Evolutionary conservation across 2,113 vertebrate genomes (phyloP), one percentile per base, ranked within the genome.

Genomic region (Leptobrachium leishanense): DNA sequence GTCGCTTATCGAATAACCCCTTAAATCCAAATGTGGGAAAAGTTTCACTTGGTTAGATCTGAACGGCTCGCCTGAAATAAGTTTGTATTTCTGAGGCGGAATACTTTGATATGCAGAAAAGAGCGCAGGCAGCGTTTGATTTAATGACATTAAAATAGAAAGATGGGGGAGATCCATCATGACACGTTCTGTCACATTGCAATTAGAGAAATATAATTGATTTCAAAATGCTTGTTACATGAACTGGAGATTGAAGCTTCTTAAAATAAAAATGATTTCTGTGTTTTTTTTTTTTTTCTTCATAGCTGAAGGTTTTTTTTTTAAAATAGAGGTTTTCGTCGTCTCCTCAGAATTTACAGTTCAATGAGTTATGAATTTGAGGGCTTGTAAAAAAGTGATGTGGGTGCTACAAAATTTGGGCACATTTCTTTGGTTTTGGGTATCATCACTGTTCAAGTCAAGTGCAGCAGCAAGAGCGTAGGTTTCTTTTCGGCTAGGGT

Each of bases 71-170:
- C 13, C 55, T 50, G 46, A 50, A 50, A 50, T 50, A 59, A 57
- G 13, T 57, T 57, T 57, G 13, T 57, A 15, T 57, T 57, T 57
- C 55, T 57, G 46, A 50, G 8, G 8, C 46, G 8, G n/a, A 55
- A 54, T 54, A 54, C 69, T 72, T 54, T 72, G 6, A 72, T 72
- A 39, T 54, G 46, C 46, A 54, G 20, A 20, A 40, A 54, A 74
- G 43, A 64, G 72, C 59, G n/a, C 42, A 64, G 72, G 5, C 3
- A 72, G 0, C 3, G 0, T 62, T 82, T 78, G 70, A 82, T 0
- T 80, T 84, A 82, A 77, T 0, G 3, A 64, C 39, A 81, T 78
- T 72, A 80, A 73, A 81, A 70, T 1, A 13, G 39, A 68, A 83
- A 81, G 59, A 67, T 74, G 68, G 76, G 2, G 3, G 11, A 77